Base-by-base conservation (phyloP, 2,113 vertebrate species). In the Rhabdornis inornatus region DNA sequence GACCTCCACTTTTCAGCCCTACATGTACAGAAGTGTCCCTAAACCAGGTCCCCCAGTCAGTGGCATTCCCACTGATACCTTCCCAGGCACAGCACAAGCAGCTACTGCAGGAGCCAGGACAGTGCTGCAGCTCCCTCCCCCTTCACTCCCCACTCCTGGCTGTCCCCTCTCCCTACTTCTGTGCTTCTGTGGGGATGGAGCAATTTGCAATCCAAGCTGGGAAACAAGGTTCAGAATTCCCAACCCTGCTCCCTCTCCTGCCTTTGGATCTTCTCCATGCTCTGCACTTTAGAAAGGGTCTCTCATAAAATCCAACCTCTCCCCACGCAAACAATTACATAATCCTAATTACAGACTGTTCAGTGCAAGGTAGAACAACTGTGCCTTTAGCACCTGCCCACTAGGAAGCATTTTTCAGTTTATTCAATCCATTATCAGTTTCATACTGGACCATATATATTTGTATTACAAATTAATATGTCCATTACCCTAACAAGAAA, bases 1-100 rank as follows among this genome's bases (percentile, higher is more conserved):
- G 17, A 90, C n/a, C 61, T 31, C 0, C 0, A 14, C 39, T 80
- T 65, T 44, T 33, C 70, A 83, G n/a, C n/a, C 30, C 35, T 66
- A 42, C 21, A 30, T 1, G 5, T 1, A 24, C 1, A 25, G 55
- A n/a, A 72, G 30, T 5, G 49, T 4, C 55, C 52, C 66, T 5
- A 66, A 25, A 35, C 6, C 61, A n/a, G 1, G 3, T 7, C 28
- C 33, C 35, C 42, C 40, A 20, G 1, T 4, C 11, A 8, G 4
- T 3, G 59, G 5, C 63, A 21, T 37, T n/a, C 52, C 42, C 44
- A 24, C 5, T 27, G 50, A 52, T 52, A 19, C 52, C 16, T 63
- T 18, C 39, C 20, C 87, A 57, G 24, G 37, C 80, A 77, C 78
- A 80, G 19, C 49, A 33, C 24, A 7, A 50, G 40, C 39, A 76